A percentile compares a stretch with the other conserved stretches of the same genome.
phyloP scores from a whole-genome alignment of 2,113 vertebrate genomes.

The Eonycteris spelaea region DNA sequence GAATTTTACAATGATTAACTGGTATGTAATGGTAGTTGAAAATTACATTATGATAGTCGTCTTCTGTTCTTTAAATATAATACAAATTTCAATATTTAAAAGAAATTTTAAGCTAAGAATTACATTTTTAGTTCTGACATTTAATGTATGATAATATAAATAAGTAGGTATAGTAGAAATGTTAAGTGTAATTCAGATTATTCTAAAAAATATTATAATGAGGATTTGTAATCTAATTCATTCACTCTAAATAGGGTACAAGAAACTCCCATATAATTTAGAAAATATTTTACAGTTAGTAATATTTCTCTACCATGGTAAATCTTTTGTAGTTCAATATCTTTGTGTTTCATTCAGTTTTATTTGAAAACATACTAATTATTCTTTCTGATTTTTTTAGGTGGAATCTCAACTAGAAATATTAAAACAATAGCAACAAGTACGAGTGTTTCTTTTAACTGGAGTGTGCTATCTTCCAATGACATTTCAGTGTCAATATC shows the following conservation, averaged over 20 bases:
- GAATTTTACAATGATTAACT: background rate
- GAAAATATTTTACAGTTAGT: background rate
- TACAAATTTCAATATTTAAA: slow-evolving; percentile 11
- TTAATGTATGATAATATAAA: background rate
- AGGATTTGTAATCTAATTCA: background rate
- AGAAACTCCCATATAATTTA: background rate
- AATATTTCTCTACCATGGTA: background rate
- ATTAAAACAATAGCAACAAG: slow-evolving; percentile 79
- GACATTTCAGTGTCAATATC: slow-evolving; percentile 78
- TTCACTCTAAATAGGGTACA: background rate
- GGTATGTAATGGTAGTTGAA: background rate
- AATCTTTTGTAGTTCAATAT: background rate
- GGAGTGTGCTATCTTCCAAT: slow-evolving; percentile 71
- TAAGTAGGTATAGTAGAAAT: background rate
- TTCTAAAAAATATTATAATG: slow-evolving; percentile 4
- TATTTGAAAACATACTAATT: slow-evolving; percentile 29
- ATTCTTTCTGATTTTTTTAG: slow-evolving; percentile 67
- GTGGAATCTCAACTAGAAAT: slow-evolving; percentile 72
- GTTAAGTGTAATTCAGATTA: background rate
- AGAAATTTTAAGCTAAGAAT: background rate
- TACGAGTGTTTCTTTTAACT: slow-evolving; percentile 85
- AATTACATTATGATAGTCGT: background rate
- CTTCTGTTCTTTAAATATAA: background rate
- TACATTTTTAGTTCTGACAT: background rate
- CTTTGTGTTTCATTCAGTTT: slow-evolving; percentile 3